Base-by-base conservation (phyloP, 2,797 vertebrate genomes). In the Corythornis leucogaster region DNA sequence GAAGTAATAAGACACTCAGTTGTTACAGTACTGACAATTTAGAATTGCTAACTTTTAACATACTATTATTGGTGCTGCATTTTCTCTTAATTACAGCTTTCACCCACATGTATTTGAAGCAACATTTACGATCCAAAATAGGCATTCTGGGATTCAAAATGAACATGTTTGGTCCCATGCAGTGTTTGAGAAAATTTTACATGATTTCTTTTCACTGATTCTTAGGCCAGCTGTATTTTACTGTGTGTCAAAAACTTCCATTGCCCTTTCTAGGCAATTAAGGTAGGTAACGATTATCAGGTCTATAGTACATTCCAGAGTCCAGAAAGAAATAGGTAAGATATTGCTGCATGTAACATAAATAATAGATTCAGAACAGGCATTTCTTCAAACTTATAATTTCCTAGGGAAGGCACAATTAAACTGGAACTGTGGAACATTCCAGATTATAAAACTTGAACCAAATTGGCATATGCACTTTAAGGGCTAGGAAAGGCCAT, bases 11-110 rank as follows among this genome's bases (percentile, higher is more conserved):
- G 92, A 91, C 89, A 67, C 59, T 94, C 84, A 80, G 91, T 91
- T 95, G 92, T 90, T 95, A 91, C 74, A 87, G 81, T 89, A 55
- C 93, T 96, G 94, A 90, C 87, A 94, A 33, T 80, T 96, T 93
- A 96, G 76, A 95, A 64, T 85, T 95, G 97, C 96, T 96, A 95
- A 97, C 94, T 94, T 92, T 89, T 87, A 93, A 91, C 81, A 59
- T 87, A 89, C 85, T 95, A 93, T 95, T 96, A 86, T 85, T 94
- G 92, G 91, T 93, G 94, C 94, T 93, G 74, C 69, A 33, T 87
- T 94, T 89, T 66, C 58, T 66, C 80, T 90, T 95, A 95, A 91
- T 92, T 94, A 91, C 62, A 89, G 85, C 85, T 93, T 93, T 92
- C 85, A 94, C 57, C 68, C 71, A 8, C 87, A 50, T 67, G 54